These are phyloP conservation scores for Pterois miles DNA, from an alignment of 2,797 vertebrate genomes.

Conservation along the genomic window DNA sequence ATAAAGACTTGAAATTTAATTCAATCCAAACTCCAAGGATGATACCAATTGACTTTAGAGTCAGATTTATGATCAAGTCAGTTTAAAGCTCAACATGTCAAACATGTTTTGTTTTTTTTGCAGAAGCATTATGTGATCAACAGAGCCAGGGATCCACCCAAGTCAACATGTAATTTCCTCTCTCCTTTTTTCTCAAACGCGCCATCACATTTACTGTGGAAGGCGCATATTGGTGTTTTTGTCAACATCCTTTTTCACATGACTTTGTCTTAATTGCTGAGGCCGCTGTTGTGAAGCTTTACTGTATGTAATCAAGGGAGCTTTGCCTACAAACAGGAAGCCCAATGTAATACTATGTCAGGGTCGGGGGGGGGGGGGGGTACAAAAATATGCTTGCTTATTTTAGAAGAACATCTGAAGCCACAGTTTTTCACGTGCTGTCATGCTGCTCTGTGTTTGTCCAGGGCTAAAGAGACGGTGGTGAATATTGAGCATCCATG, in stretches of 20 bases:
- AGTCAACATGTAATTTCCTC: constrained; percentile 64
- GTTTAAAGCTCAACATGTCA: background rate
- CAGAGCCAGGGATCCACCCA: background rate
- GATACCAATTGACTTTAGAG: background rate
- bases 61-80: background rate
- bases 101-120: constrained; percentile 2
- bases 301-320: constrained; percentile 31
- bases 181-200: background rate
- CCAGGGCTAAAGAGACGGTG: constrained; percentile 40
- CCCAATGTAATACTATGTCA: background rate
- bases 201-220: background rate
- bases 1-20: background rate
- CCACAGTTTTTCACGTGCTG: background rate
- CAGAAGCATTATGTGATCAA: constrained; percentile 69
- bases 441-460: constrained; percentile 17
- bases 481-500: constrained; percentile 45
- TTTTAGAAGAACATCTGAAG: background rate
- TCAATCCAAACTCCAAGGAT: background rate
- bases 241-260: constrained; percentile 28
- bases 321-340: constrained; percentile 55
- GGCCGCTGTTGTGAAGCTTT: background rate
- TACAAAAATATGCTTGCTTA: background rate
- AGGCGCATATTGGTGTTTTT: constrained; percentile 3
- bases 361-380: background rate
- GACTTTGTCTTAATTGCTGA: constrained; percentile 6